Evolutionary conservation across 2,888 invertebrate species (phyloP).

Genomic region (Colostygia pectinataria): DNA sequence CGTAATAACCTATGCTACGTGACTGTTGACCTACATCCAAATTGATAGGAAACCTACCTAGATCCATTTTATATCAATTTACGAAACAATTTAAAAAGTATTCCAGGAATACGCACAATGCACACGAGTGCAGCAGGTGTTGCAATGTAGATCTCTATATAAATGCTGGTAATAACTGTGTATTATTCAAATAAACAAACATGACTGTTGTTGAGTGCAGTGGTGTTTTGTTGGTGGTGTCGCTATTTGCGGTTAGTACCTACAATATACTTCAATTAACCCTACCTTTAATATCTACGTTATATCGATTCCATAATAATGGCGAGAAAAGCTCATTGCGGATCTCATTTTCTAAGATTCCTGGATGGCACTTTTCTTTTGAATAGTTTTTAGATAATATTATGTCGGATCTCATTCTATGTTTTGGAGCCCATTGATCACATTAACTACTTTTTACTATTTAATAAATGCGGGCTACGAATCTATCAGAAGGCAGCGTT

Average conservation of each 20-base stretch:
- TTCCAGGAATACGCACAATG: conserved; percentile 30
- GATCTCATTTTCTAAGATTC: no score
- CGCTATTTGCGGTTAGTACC: conserved; percentile 45
- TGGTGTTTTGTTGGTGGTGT: conserved; percentile 34
- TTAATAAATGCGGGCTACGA: no score
- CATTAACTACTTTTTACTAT: no score
- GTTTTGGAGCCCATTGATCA: no score
- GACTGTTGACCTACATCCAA: conserved; percentile 33
- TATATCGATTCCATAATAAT: no score
- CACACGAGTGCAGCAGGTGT: conserved; percentile 29
- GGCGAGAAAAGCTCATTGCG: no score
- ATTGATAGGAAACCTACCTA: conserved; percentile 27
- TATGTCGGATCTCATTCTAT: no score
- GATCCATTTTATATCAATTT: conserved; percentile 33
- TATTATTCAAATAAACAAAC: conserved; percentile 25
- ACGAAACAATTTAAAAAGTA: conserved; percentile 38
- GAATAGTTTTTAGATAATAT: no score
- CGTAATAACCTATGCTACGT: conserved; percentile 36
- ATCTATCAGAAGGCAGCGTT: no score
- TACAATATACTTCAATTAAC: not conserved
- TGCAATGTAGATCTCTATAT: conserved; percentile 44
- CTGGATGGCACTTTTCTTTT: no score
- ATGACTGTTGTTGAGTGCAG: conserved; percentile 28
- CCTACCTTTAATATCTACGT: no score
- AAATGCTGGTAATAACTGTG: conserved; percentile 26